Conservation (phyloP, 2,113 vertebrate genomes). For the Phoenicopterus ruber region DNA sequence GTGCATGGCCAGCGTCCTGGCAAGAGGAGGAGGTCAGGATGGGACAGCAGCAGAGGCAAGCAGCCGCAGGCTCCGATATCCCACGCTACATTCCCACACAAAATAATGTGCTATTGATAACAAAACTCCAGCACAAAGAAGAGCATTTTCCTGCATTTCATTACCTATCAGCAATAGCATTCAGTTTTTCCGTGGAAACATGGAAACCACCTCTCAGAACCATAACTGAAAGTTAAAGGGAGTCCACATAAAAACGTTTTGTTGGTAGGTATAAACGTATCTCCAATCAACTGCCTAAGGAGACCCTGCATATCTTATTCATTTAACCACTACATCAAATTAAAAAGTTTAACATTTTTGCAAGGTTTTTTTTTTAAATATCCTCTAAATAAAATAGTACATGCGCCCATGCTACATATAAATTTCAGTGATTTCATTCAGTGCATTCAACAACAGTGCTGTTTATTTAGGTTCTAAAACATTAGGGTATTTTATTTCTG, state of each 20-base stretch:
- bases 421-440: neutral
- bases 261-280: neutral
- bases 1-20: neutral
- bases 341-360: neutral
- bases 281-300: neutral
- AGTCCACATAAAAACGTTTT: neutral
- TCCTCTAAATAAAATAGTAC: neutral
- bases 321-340: neutral
- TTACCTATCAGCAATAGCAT: neutral
- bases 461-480: neutral
- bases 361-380: neutral
- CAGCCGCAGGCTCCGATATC: neutral
- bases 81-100: neutral
- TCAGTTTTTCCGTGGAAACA: neutral
- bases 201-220: neutral
- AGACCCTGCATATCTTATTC: neutral
- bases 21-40: neutral
- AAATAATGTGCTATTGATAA: neutral
- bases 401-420: neutral
- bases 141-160: neutral
- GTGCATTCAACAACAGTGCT: neutral
- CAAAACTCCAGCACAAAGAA: neutral
- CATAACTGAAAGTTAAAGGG: neutral
- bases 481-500: neutral
- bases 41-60: neutral